phyloP scores from a whole-genome alignment of 1,140 invertebrate genomes.

The Drosophila kohkoa region DNA sequence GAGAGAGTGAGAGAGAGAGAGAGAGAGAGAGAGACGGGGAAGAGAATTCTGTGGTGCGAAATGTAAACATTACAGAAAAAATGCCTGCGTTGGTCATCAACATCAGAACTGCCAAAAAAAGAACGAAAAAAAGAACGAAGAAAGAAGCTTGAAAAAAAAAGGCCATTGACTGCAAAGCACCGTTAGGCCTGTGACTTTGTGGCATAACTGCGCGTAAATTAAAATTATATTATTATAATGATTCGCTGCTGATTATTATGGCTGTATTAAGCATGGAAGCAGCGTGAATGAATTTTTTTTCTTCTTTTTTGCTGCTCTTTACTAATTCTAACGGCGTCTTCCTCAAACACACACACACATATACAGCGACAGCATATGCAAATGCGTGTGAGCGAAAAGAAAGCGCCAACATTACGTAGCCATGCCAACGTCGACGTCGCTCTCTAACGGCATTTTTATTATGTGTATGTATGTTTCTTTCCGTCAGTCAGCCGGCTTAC shows the following conservation, averaged over 20 bases:
- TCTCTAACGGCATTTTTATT: slow-evolving; percentile 72
- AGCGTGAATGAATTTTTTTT: slow-evolving; percentile 61
- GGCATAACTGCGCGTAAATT: slow-evolving; percentile 56
- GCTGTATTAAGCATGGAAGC: slow-evolving; percentile 39
- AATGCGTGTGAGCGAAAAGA: slow-evolving; percentile 63
- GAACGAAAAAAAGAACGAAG: background rate
- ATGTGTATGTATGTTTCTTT: slow-evolving; percentile 25
- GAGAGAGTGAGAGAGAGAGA: slow-evolving; percentile 3
- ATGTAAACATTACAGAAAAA: slow-evolving; percentile 79
- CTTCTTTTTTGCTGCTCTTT: slow-evolving; percentile 34
- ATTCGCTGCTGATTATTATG: slow-evolving; percentile 40
- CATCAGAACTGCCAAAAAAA: slow-evolving; percentile 36
- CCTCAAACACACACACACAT: slow-evolving; percentile 24
- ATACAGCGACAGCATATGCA: slow-evolving; percentile 29
- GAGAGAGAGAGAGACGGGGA: slow-evolving; percentile 1
- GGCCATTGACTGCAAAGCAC: slow-evolving; percentile 52
- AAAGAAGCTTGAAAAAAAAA: slow-evolving; percentile 16
- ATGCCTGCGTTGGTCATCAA: slow-evolving; percentile 56
- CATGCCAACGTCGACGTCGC: slow-evolving; percentile 37
- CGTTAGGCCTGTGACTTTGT: slow-evolving; percentile 40
- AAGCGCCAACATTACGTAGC: slow-evolving; percentile 80
- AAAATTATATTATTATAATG: slow-evolving; percentile 60
- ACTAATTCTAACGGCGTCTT: slow-evolving; percentile 76
- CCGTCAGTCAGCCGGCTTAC: slow-evolving; percentile 75
- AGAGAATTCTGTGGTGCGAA: slow-evolving; percentile 51